Evolutionary conservation across 2,888 invertebrate genomes (phyloP).

Genomic region (Euzophera pinguis): DNA sequence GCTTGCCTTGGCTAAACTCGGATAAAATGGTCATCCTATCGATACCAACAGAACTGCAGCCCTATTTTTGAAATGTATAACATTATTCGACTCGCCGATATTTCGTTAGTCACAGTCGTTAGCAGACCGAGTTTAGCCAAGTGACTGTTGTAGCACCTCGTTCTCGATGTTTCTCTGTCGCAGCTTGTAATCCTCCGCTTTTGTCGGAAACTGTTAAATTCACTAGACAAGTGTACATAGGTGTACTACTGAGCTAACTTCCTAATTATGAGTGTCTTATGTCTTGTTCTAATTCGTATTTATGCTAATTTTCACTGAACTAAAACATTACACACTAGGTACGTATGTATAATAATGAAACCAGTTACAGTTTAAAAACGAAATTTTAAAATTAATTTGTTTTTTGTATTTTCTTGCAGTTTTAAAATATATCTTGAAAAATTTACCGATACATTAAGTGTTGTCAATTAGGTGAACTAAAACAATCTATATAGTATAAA

Average conservation of each 20-base stretch:
- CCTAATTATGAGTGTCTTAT: conserved; percentile 18
- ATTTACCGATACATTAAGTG: too few species aligned
- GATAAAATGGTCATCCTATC: neutral
- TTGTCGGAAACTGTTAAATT: conserved; percentile 19
- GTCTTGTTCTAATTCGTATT: conserved; percentile 20
- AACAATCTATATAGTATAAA: too few species aligned
- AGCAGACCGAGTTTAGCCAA: conserved; percentile 1
- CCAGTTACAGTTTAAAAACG: too few species aligned
- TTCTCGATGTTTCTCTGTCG: conserved; percentile 18
- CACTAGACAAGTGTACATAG: conserved; percentile 16
- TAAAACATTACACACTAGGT: neutral
- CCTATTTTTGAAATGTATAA: too few species aligned
- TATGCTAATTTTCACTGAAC: conserved; percentile 15
- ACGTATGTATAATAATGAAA: too few species aligned
- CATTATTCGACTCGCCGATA: too few species aligned
- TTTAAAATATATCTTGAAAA: too few species aligned
- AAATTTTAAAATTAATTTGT: too few species aligned
- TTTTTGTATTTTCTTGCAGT: too few species aligned
- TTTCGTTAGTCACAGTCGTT: too few species aligned
- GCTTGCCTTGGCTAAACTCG: conserved; percentile 28
- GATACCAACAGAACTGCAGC: too few species aligned
- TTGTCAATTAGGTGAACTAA: too few species aligned
- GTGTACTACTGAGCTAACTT: conserved; percentile 17
- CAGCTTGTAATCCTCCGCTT: conserved; percentile 18
- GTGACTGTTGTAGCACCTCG: conserved; percentile 17